Conservation (phyloP, 2,113 vertebrate genomes). For the Pitta sordida region DNA sequence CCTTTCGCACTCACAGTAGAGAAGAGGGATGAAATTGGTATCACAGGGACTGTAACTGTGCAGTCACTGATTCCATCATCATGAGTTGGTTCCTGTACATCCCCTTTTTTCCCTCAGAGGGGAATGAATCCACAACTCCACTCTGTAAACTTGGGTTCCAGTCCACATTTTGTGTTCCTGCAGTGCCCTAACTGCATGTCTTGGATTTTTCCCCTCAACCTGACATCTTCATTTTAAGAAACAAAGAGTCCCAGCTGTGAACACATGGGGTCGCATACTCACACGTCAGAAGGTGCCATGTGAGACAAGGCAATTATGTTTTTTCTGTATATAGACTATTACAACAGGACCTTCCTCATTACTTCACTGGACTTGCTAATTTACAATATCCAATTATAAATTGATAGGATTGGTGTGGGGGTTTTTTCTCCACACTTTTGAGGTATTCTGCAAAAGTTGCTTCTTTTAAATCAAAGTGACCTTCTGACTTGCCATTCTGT, state of each 20-base stretch:
- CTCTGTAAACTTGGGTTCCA: background rate
- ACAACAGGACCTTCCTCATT: background rate
- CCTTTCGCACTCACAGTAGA: background rate
- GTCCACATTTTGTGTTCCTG: background rate
- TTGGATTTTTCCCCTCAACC: background rate
- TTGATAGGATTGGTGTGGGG: background rate
- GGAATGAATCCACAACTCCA: background rate
- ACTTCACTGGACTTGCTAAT: background rate
- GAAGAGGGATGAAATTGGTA: background rate
- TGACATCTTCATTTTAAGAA: constrained; percentile 22
- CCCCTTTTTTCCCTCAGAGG: background rate
- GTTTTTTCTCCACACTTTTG: background rate
- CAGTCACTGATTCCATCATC: background rate
- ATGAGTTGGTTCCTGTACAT: background rate
- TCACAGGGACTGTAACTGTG: background rate
- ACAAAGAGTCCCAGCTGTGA: background rate
- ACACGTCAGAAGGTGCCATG: background rate
- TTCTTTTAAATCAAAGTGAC: background rate
- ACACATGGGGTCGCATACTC: background rate
- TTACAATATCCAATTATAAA: background rate
- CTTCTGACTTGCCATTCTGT: background rate
- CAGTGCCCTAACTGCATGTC: background rate
- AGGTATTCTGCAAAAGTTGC: background rate
- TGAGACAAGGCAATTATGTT: background rate
- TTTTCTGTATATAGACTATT: background rate